These are phyloP conservation scores for Zosterops pallidus DNA, from an alignment of 2,113 vertebrate genomes.

Conservation along the genomic window DNA sequence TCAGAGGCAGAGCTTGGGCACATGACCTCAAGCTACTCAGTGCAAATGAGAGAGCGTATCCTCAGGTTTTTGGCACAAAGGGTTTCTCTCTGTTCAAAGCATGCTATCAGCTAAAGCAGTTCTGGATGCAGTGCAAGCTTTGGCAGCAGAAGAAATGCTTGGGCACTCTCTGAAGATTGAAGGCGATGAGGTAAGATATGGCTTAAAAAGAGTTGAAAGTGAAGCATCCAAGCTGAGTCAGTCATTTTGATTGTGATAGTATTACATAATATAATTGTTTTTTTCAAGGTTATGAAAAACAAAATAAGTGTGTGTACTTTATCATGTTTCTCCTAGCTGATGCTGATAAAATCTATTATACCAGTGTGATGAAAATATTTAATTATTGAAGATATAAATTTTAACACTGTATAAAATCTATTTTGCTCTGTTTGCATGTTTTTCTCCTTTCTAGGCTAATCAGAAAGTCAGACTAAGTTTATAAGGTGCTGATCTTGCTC, in stretches of 20 bases:
- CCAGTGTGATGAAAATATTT: not conserved
- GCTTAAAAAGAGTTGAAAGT: not conserved
- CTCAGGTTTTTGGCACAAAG: constrained; percentile 35
- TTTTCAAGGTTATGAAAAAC: not conserved
- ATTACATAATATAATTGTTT: not conserved
- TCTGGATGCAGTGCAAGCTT: not conserved
- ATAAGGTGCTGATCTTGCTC: not conserved
- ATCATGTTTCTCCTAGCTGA: not conserved
- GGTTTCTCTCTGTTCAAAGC: not conserved
- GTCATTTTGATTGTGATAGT: not conserved
- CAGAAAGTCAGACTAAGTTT: not conserved
- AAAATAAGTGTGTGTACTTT: not conserved
- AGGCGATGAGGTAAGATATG: constrained; percentile 54
- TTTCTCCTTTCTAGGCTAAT: not conserved
- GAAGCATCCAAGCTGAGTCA: not conserved
- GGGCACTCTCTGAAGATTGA: constrained; percentile 37
- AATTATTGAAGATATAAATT: not conserved
- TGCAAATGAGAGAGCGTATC: not conserved
- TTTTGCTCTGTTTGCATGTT: not conserved
- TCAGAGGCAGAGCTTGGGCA: constrained; percentile 9
- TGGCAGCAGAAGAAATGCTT: constrained; percentile 56
- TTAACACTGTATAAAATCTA: not conserved
- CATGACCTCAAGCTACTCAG: not conserved
- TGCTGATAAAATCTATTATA: not conserved
- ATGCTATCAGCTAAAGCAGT: not conserved